A percentile compares a stretch with the other conserved stretches of the same genome.
phyloP scores from a whole-genome alignment of 2,888 invertebrate species.

The Dione juno region DNA sequence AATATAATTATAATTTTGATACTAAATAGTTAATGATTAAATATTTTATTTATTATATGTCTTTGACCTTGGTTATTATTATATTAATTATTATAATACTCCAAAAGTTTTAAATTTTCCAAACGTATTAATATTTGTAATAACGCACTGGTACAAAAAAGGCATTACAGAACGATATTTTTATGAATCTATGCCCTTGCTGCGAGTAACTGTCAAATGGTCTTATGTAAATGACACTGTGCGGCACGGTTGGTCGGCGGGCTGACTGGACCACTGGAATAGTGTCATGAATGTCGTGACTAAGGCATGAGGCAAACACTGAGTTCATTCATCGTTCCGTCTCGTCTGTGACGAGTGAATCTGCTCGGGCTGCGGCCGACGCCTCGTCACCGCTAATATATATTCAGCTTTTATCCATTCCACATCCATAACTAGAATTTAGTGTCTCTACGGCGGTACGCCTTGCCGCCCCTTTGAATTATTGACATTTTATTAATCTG shows the following conservation, averaged over 20 bases:
- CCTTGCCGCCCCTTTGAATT: conserved; percentile 60
- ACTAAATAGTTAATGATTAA: too few relatives aligned
- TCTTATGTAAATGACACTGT: conserved; percentile 23
- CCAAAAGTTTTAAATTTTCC: too few relatives aligned
- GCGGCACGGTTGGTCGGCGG: conserved; percentile 31
- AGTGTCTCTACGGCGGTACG: conserved; percentile 64
- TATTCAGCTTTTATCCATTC: conserved; percentile 66
- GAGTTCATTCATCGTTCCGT: conserved; percentile 45
- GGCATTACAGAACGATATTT: conserved; percentile 15
- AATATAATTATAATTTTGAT: too few relatives aligned
- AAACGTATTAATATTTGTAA: too few relatives aligned
- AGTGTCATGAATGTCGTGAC: conserved; percentile 45
- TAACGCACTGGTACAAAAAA: neutral
- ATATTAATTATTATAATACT: too few relatives aligned
- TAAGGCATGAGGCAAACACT: conserved; percentile 42
- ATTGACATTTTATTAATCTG: conserved; percentile 76
- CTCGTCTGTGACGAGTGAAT: conserved; percentile 58
- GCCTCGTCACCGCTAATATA: conserved; percentile 72
- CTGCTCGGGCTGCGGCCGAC: conserved; percentile 60
- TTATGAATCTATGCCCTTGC: conserved; percentile 7
- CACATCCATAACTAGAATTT: conserved; percentile 65
- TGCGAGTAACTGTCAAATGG: conserved; percentile 37
- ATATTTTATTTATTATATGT: too few relatives aligned
- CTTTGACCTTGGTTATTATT: too few relatives aligned
- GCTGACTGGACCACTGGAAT: conserved; percentile 29